These are phyloP conservation scores for Gastrophysa polygoni DNA, from an alignment of 2,888 invertebrate genomes.

Conservation along the genomic window DNA sequence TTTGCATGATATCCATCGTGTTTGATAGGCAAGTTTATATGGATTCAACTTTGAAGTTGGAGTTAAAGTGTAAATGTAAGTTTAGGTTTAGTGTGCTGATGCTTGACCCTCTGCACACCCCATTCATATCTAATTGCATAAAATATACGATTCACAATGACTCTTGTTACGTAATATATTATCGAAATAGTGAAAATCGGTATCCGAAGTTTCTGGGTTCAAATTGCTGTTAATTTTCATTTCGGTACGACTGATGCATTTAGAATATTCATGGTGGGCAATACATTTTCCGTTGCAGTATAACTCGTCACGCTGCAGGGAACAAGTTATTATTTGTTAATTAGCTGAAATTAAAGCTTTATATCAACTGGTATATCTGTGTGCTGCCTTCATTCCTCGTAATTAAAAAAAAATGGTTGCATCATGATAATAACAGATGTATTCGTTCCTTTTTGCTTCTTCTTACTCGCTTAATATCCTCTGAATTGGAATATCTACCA, in stretches of 20 bases:
- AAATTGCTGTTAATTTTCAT: background rate
- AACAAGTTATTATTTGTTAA: slow-evolving; percentile 23
- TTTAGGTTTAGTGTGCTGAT: no score
- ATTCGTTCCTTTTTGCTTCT: background rate
- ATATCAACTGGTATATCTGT: slow-evolving; percentile 11
- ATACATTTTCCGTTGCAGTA: slow-evolving; percentile 4
- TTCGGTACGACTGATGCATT: background rate
- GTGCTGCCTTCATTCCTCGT: slow-evolving; percentile 1
- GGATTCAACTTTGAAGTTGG: no score
- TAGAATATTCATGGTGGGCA: slow-evolving; percentile 7
- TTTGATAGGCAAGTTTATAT: no score
- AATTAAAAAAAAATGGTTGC: background rate
- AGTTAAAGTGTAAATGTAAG: no score
- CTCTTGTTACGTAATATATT: no score
- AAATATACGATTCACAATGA: no score
- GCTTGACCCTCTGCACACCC: no score
- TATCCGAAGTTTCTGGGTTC: no score
- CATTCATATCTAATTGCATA: no score
- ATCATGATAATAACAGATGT: background rate
- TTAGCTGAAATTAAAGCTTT: slow-evolving; percentile 21
- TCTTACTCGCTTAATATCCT: background rate
- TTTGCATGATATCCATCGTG: no score
- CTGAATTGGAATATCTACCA: no score
- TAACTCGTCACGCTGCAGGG: slow-evolving; percentile 10
- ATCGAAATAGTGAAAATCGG: no score